Conservation (phyloP, 2,113 vertebrate species). For the Sprattus sprattus region DNA sequence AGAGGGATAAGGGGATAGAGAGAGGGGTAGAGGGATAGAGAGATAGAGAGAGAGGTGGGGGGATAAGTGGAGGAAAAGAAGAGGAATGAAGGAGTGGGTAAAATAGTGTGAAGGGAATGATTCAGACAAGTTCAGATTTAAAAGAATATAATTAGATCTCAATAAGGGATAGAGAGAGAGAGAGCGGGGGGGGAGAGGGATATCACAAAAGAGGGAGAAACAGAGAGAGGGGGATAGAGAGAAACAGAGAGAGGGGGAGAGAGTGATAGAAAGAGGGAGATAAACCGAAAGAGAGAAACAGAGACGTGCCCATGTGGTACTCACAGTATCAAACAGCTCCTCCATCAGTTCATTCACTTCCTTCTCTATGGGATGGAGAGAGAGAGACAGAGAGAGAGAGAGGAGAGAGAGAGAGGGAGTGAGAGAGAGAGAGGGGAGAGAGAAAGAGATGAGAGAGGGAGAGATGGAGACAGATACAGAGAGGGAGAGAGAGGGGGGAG, state of each 20-base stretch:
- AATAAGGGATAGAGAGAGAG: too few relatives aligned
- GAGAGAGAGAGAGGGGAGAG: background rate
- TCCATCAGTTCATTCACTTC: slow-evolving; percentile 97
- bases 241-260: background rate
- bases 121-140: too few relatives aligned
- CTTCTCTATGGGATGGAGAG: slow-evolving; percentile 77
- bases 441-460: background rate
- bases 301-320: slow-evolving; percentile 27
- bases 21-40: too few relatives aligned
- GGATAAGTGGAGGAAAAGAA: background rate
- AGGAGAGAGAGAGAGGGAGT: slow-evolving; percentile 1
- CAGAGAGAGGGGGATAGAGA: background rate
- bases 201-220: background rate
- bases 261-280: background rate
- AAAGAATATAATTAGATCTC: too few relatives aligned
- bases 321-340: slow-evolving; percentile 93
- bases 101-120: too few relatives aligned
- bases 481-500: too few relatives aligned
- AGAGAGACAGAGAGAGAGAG: slow-evolving; percentile 40
- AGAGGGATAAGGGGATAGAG: too few relatives aligned
- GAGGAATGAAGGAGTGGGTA: background rate
- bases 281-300: background rate
- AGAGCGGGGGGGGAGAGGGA: too few relatives aligned
- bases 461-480: too few relatives aligned
- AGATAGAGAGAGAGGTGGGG: background rate